phyloP scores from a whole-genome alignment of 2,113 vertebrate genomes.

The Castor canadensis region DNA sequence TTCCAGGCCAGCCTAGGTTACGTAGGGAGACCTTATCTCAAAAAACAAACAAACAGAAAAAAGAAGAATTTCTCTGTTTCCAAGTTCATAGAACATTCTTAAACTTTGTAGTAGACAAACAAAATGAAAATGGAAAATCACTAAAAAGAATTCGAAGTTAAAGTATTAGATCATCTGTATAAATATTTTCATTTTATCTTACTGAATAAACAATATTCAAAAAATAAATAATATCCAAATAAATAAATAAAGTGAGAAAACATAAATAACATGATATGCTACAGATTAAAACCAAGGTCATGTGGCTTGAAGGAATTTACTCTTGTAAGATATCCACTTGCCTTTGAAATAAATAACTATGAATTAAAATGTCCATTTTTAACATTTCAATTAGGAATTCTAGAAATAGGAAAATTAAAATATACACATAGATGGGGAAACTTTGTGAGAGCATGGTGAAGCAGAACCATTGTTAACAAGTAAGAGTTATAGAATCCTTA shows the following conservation, averaged over 20 bases:
- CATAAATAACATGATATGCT: not conserved
- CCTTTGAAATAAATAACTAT: not conserved
- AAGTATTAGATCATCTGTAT: slow-evolving; percentile 9
- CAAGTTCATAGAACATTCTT: not conserved
- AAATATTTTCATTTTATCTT: slow-evolving; percentile 11
- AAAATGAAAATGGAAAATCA: slow-evolving; percentile 10
- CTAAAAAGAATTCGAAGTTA: slow-evolving; percentile 28
- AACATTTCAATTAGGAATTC: not conserved
- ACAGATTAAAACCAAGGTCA: not conserved
- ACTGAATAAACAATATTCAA: not conserved
- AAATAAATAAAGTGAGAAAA: not conserved
- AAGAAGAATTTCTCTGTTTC: slow-evolving; percentile 2
- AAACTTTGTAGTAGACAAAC: not conserved
- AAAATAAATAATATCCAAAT: not conserved
- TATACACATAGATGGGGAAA: not conserved
- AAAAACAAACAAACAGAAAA: not conserved
- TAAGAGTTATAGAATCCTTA: not conserved
- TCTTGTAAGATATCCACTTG: not conserved
- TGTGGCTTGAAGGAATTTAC: not conserved
- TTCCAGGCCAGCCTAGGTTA: too few relatives aligned
- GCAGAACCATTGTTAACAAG: not conserved
- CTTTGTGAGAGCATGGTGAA: not conserved
- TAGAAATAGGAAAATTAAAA: not conserved
- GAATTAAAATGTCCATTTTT: not conserved
- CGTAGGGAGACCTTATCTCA: too few relatives aligned